A percentile compares a stretch with the other conserved stretches of the same genome.
These are phyloP conservation scores for Yasuhikotakia modesta DNA, from an alignment of 2,797 vertebrate species.

Conservation along the genomic window DNA sequence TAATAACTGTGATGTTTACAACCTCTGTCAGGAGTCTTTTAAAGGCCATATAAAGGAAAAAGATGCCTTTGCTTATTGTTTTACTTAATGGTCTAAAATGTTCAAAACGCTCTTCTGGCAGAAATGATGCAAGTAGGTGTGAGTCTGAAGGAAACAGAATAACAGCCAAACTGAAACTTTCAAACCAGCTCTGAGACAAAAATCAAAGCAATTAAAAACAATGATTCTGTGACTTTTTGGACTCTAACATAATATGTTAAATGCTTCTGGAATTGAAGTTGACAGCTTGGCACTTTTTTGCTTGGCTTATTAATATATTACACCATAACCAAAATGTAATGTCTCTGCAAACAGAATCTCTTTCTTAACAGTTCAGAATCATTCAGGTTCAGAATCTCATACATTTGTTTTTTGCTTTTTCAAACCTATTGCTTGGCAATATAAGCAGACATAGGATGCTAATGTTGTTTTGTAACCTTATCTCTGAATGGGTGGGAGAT, in stretches of 20 bases:
- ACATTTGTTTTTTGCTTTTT: conserved; percentile 32
- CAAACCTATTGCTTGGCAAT: not conserved
- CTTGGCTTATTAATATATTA: conserved; percentile 51
- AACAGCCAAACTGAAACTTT: too few relatives aligned
- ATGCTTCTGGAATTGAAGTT: conserved; percentile 31
- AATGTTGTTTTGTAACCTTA: conserved; percentile 25
- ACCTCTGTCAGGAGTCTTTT: not conserved
- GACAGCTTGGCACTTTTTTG: conserved; percentile 40
- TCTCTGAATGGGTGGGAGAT: conserved; percentile 21
- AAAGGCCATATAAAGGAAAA: too few relatives aligned
- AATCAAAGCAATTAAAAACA: conserved; percentile 27
- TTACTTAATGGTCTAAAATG: not conserved
- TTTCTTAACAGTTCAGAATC: too few relatives aligned
- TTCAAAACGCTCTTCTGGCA: not conserved
- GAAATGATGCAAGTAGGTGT: not conserved
- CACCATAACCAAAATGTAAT: conserved; percentile 44
- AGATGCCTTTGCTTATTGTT: not conserved
- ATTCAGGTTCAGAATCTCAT: not conserved
- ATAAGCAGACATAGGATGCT: conserved; percentile 10
- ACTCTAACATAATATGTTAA: conserved; percentile 18
- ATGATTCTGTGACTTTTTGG: not conserved
- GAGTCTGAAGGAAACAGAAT: too few relatives aligned
- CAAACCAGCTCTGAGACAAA: not conserved
- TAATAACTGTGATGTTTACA: conserved; percentile 1
- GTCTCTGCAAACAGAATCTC: conserved; percentile 30